These are phyloP conservation scores for Sialis fuliginosa DNA, from an alignment of 2,888 invertebrate species.

Conservation along the genomic window DNA sequence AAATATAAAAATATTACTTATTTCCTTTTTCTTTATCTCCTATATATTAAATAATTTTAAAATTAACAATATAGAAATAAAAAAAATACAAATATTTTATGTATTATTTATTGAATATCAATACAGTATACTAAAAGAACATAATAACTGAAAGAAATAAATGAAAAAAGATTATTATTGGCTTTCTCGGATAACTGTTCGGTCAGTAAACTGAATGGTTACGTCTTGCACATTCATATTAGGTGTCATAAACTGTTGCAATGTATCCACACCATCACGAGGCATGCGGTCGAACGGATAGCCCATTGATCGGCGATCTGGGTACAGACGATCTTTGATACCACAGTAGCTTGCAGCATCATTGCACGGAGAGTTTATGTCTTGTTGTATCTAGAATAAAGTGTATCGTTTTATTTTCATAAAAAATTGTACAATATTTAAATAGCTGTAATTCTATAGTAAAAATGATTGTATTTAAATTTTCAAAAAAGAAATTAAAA, in stretches of 20 bases:
- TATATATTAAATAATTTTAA: too few species aligned
- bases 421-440: too few species aligned
- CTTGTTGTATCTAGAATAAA: slow-evolving; percentile 30
- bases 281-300: slow-evolving; percentile 59
- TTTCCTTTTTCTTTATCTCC: too few species aligned
- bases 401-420: neutral
- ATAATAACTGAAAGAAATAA: neutral
- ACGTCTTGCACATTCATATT: slow-evolving; percentile 55
- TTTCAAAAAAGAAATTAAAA: too few species aligned
- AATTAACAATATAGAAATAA: neutral
- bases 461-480: too few species aligned
- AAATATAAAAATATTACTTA: too few species aligned
- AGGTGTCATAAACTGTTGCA: slow-evolving; percentile 49
- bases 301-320: slow-evolving; percentile 70
- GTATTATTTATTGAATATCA: neutral
- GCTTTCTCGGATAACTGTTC: neutral
- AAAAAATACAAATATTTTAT: neutral
- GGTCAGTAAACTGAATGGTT: slow-evolving; percentile 39
- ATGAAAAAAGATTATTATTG: neutral
- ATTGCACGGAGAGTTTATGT: slow-evolving; percentile 36
- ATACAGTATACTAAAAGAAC: neutral
- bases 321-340: slow-evolving; percentile 55
- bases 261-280: slow-evolving; percentile 33
- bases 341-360: slow-evolving; percentile 70
- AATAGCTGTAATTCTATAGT: too few species aligned